A percentile compares a stretch with the other conserved stretches of the same genome.
Evolutionary conservation across 2,888 invertebrate genomes (phyloP).

Genomic region (Petrolisthes cinctipes): DNA sequence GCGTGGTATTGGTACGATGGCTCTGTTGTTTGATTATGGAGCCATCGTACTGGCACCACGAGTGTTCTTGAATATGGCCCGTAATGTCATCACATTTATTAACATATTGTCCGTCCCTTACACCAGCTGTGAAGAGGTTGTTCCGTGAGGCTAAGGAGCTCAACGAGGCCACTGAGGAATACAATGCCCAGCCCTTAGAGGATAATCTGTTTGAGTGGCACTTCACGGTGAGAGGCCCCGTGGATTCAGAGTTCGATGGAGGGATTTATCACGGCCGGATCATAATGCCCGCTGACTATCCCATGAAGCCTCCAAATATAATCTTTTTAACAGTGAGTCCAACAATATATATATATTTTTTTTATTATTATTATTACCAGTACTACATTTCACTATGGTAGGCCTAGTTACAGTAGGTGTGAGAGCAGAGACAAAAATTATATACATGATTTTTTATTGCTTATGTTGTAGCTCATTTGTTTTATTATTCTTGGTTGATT

Average conservation of each 20-base stretch:
- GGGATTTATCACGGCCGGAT: slow-evolving; percentile 95
- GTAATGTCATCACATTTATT: background rate
- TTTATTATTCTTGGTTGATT: no score
- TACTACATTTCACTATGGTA: background rate
- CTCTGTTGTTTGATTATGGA: no score
- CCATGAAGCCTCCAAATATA: slow-evolving; percentile 97
- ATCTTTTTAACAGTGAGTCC: slow-evolving; percentile 85
- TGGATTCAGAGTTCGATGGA: slow-evolving; percentile 87
- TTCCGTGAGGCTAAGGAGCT: slow-evolving; percentile 92
- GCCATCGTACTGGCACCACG: no score
- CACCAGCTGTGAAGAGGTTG: slow-evolving; percentile 87
- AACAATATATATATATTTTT: background rate
- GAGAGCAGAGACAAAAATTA: no score
- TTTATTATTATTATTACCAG: background rate
- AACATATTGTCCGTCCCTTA: background rate
- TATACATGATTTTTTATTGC: no score
- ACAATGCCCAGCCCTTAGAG: slow-evolving; percentile 88
- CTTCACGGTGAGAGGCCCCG: slow-evolving; percentile 92
- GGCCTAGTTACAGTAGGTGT: background rate
- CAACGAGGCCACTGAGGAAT: slow-evolving; percentile 88
- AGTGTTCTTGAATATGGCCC: no score
- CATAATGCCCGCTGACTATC: slow-evolving; percentile 91
- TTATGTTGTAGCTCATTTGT: no score
- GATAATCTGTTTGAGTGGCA: slow-evolving; percentile 99
- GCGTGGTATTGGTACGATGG: no score